Conservation (phyloP, 2,113 vertebrate species). For the Naja naja region DNA sequence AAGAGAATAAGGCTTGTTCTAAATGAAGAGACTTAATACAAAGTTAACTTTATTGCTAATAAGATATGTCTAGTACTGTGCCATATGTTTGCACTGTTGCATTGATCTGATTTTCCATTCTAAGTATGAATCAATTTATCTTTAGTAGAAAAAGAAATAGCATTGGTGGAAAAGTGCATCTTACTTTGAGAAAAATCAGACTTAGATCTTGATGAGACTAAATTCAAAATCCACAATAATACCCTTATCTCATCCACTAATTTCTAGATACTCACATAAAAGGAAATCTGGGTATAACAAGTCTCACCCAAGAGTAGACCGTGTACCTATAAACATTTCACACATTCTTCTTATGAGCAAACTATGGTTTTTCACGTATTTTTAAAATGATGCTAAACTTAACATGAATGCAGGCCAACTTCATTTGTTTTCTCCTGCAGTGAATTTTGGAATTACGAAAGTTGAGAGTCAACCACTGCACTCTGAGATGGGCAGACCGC, state of each 20-base stretch:
- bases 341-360: background rate
- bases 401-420: background rate
- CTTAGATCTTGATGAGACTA: background rate
- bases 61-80: background rate
- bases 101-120: conserved; percentile 42
- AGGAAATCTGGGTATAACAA: background rate
- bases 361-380: too few species aligned
- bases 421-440: conserved; percentile 64
- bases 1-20: background rate
- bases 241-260: background rate
- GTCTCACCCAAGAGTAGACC: too few species aligned
- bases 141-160: background rate
- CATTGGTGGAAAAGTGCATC: background rate
- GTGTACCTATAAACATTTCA: background rate
- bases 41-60: background rate
- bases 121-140: conserved; percentile 15
- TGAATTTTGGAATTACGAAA: conserved; percentile 82
- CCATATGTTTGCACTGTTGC: background rate
- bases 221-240: background rate
- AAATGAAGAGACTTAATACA: background rate
- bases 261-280: background rate
- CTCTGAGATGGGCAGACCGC: conserved; percentile 77
- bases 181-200: background rate
- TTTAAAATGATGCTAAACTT: background rate
- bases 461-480: conserved; percentile 83